Percentiles rank a stretch among this genome's conserved stretches.
phyloP scores from a whole-genome alignment of 2,888 invertebrate genomes.

The Cerceris ruficornis region DNA sequence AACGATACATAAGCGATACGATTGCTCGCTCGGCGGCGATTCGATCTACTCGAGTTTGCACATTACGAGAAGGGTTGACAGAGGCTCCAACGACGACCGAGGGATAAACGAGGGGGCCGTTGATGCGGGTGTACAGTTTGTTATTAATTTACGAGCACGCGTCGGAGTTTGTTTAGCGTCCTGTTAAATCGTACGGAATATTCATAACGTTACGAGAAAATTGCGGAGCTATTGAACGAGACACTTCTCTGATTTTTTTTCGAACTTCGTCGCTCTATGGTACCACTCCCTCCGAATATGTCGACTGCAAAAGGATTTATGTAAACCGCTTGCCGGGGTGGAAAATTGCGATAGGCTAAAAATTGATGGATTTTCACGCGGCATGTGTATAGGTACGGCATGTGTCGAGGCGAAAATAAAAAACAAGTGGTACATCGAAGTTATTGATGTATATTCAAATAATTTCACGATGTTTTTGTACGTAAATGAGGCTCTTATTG shows the following conservation, averaged over 20 bases:
- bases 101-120: not conserved
- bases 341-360: conserved; percentile 61
- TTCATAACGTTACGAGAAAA: conserved; percentile 59
- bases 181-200: conserved; percentile 52
- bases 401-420: conserved; percentile 36
- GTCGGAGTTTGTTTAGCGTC: conserved; percentile 47
- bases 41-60: conserved; percentile 30
- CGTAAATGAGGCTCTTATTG: no score
- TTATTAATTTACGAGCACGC: conserved; percentile 56
- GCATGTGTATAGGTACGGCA: not conserved
- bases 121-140: conserved; percentile 26
- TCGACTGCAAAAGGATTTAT: conserved; percentile 60
- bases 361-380: conserved; percentile 58
- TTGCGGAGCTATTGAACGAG: conserved; percentile 50
- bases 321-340: conserved; percentile 56
- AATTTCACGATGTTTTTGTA: no score
- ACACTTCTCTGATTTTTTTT: conserved; percentile 18
- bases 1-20: conserved; percentile 9
- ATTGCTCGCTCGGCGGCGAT: conserved; percentile 20
- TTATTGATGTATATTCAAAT: no score
- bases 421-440: conserved; percentile 26
- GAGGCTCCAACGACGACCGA: conserved; percentile 5
- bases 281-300: conserved; percentile 29
- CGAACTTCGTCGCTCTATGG: not conserved
- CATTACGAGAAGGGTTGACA: conserved; percentile 36